Evolutionary conservation across 2,797 vertebrate species (phyloP).

Genomic region (Malacoraja senta): DNA sequence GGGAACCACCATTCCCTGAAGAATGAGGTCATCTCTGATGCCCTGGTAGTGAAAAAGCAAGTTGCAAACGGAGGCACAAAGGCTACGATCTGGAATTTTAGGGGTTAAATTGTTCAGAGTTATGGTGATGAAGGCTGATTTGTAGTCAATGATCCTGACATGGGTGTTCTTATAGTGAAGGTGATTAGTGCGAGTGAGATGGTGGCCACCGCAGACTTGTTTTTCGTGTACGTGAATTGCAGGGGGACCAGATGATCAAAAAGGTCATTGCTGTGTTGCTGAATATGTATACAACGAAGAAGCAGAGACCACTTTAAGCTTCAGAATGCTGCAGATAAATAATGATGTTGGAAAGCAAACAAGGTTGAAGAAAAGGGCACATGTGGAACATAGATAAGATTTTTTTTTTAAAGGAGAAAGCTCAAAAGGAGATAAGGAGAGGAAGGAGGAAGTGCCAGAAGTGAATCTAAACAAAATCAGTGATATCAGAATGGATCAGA

Average conservation of each 20-base stretch:
- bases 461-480: neutral
- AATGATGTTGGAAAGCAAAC: neutral
- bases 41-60: too few relatives aligned
- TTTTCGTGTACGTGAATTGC: too few relatives aligned
- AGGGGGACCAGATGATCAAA: neutral
- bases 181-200: too few relatives aligned
- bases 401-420: neutral
- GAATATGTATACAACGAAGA: neutral
- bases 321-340: neutral
- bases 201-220: too few relatives aligned
- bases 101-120: too few relatives aligned
- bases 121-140: too few relatives aligned
- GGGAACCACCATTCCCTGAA: too few relatives aligned
- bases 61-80: too few relatives aligned
- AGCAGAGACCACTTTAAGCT: neutral
- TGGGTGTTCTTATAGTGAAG: too few relatives aligned
- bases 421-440: conserved; percentile 1
- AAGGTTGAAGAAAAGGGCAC: conserved; percentile 24
- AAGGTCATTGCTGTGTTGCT: neutral
- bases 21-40: too few relatives aligned
- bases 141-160: too few relatives aligned
- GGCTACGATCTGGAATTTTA: too few relatives aligned
- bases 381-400: conserved; percentile 11
- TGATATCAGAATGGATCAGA: neutral
- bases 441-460: neutral